Percentiles rank a stretch among this genome's conserved stretches.
These are phyloP conservation scores for Ellobius talpinus DNA, from an alignment of 2,113 vertebrate species.

Conservation along the genomic window DNA sequence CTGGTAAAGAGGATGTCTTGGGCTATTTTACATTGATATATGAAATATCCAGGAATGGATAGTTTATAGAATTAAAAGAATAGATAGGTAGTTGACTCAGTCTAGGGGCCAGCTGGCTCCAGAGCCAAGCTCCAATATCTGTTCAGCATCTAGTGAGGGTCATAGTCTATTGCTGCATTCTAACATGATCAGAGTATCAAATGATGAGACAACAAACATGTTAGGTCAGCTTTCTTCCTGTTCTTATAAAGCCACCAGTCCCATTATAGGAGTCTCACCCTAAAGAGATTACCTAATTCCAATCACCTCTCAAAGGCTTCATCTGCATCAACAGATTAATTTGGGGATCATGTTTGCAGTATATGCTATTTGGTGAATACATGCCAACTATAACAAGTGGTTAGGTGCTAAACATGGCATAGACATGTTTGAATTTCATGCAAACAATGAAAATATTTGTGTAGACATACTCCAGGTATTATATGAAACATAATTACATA, in stretches of 20 bases:
- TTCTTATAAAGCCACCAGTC: neutral
- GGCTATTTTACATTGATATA: neutral
- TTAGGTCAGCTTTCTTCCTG: neutral
- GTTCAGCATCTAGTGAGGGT: neutral
- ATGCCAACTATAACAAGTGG: neutral
- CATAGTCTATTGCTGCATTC: neutral
- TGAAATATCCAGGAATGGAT: neutral
- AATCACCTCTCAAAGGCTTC: neutral
- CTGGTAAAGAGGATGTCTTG: neutral
- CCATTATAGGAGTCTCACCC: neutral
- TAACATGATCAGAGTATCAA: neutral
- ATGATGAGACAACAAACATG: neutral
- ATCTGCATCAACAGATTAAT: neutral
- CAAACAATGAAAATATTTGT: neutral
- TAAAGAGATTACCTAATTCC: neutral
- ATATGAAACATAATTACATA: neutral
- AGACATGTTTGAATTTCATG: constrained; percentile 8
- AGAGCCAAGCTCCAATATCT: neutral
- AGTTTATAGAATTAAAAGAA: neutral
- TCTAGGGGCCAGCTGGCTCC: neutral
- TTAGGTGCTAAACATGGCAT: neutral
- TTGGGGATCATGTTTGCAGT: neutral
- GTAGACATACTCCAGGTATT: neutral
- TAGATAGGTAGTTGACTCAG: neutral
- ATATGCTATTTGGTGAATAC: neutral